These are phyloP conservation scores for Uromys caudimaculatus DNA, from an alignment of 2,797 vertebrate genomes.

Conservation along the genomic window DNA sequence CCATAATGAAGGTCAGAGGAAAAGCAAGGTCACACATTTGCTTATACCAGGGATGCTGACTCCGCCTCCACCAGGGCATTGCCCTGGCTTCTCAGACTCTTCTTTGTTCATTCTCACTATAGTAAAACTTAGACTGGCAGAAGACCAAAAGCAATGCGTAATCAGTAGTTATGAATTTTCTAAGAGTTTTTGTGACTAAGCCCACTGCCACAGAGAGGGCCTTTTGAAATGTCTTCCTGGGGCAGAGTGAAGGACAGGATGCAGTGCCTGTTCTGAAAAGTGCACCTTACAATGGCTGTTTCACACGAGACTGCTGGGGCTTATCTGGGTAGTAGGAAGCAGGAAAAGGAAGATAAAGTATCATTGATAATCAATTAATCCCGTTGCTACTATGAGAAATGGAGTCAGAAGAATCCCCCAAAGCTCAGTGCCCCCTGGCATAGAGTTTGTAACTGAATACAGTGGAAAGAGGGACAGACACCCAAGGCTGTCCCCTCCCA, in stretches of 20 bases:
- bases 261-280: not conserved
- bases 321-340: accelerated
- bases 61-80: not conserved
- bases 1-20: not conserved
- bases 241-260: not conserved
- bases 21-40: not conserved
- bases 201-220: accelerated
- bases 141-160: not conserved
- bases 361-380: not conserved
- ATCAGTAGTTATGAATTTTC: not conserved
- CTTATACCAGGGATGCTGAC: not conserved
- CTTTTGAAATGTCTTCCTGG: not conserved
- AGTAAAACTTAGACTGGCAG: not conserved
- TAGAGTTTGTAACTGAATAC: not conserved
- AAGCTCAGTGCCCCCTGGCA: not conserved
- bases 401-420: accelerated
- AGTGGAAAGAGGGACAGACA: not conserved
- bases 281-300: accelerated
- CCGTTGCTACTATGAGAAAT: not conserved
- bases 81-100: not conserved
- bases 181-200: not conserved
- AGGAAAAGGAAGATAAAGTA: not conserved
- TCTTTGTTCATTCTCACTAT: not conserved
- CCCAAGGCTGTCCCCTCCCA: not conserved
- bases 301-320: too few relatives aligned